phyloP scores from a whole-genome alignment of 2,888 invertebrate genomes.

The Leptopilina syphax region DNA sequence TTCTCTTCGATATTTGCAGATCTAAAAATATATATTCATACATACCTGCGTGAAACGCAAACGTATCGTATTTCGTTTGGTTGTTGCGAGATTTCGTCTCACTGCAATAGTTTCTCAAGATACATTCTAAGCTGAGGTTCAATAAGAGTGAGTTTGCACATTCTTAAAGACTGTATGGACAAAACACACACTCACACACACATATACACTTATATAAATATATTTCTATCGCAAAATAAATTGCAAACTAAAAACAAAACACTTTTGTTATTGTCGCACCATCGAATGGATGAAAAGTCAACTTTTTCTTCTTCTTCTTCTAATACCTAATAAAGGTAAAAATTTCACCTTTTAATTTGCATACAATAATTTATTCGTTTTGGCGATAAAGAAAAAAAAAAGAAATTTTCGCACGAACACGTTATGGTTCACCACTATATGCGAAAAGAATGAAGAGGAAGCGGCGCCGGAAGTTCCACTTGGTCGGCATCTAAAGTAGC shows the following conservation, averaged over 20 bases:
- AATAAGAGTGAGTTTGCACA: conserved; percentile 39
- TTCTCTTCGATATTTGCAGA: conserved; percentile 25
- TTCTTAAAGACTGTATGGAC: conserved; percentile 22
- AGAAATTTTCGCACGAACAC: conserved; percentile 32
- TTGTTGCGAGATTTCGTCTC: conserved; percentile 34
- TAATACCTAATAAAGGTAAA: not conserved
- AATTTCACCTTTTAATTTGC: conserved; percentile 29
- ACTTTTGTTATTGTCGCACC: conserved; percentile 3
- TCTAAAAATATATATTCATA: conserved; percentile 37
- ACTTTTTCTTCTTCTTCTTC: not conserved
- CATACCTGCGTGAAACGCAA: conserved; percentile 35
- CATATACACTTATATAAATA: too few species aligned
- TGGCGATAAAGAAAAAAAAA: conserved; percentile 11
- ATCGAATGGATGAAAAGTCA: not conserved
- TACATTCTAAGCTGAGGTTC: conserved; percentile 23
- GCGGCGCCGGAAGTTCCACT: conserved; percentile 41
- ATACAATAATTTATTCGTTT: conserved; percentile 13
- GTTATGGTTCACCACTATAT: conserved; percentile 28
- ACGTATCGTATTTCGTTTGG: conserved; percentile 30
- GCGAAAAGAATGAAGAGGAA: conserved; percentile 37
- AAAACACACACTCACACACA: not conserved
- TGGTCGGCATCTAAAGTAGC: conserved; percentile 33
- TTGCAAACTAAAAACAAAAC: conserved; percentile 5
- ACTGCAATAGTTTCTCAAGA: conserved; percentile 35
- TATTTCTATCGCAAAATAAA: not conserved